Conservation (phyloP, 2,888 invertebrate species). For the Drosophila nr. medialis region DNA sequence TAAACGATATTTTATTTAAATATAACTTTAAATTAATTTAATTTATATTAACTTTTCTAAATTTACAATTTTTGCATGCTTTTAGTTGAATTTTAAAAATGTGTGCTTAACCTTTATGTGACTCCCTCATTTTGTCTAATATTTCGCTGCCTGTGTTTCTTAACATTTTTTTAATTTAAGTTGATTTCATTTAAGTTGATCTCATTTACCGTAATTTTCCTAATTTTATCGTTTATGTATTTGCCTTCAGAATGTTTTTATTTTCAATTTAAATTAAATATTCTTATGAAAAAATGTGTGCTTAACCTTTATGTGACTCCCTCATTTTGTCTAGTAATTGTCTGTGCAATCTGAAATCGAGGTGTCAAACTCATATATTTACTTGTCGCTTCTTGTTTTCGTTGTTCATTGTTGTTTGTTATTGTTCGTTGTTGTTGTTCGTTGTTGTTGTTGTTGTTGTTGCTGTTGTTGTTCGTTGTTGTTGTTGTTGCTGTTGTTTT, state of each 20-base stretch:
- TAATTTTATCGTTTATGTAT: no score
- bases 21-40: neutral
- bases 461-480: constrained; percentile 37
- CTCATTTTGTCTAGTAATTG: neutral
- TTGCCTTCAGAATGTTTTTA: no score
- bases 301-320: constrained; percentile 9
- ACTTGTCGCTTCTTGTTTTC: constrained; percentile 52
- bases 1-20: neutral
- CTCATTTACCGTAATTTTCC: no score
- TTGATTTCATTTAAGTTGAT: no score
- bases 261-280: neutral
- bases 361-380: constrained; percentile 74
- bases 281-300: neutral
- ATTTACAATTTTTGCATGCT: neutral
- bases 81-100: neutral
- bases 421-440: neutral
- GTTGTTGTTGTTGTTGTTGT: constrained; percentile 11
- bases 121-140: neutral
- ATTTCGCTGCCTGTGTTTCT: neutral
- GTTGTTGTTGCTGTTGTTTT: constrained; percentile 25
- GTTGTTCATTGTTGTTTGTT: neutral
- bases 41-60: neutral
- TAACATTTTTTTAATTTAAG: no score
- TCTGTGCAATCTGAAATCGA: constrained; percentile 49
- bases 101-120: constrained; percentile 21